A percentile compares a stretch with the other conserved stretches of the same genome.
These are phyloP conservation scores for Lycia hirtaria DNA, from an alignment of 2,888 invertebrate genomes.

Conservation along the genomic window DNA sequence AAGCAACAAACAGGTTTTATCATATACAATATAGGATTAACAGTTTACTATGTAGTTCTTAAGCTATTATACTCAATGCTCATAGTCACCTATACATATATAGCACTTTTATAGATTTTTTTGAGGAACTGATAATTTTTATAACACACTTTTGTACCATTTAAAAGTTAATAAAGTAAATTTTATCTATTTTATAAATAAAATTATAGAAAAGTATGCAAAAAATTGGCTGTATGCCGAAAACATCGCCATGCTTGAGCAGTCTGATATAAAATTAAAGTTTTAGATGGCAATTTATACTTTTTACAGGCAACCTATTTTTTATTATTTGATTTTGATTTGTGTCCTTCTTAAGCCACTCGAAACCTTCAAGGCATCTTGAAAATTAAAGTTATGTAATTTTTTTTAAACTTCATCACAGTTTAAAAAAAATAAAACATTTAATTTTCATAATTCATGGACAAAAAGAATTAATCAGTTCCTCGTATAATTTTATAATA, in stretches of 20 bases:
- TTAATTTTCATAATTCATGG: neutral
- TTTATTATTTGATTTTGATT: too few species aligned
- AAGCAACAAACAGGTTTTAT: slow-evolving; percentile 13
- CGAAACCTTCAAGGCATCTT: too few species aligned
- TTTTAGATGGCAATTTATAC: too few species aligned
- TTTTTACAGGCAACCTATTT: too few species aligned
- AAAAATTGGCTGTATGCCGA: too few species aligned
- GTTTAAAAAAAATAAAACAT: too few species aligned
- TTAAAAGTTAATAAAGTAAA: neutral
- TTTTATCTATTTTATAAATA: neutral
- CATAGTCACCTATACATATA: slow-evolving; percentile 35
- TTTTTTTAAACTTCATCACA: too few species aligned
- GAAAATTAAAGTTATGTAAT: too few species aligned
- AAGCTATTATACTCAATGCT: slow-evolving; percentile 41
- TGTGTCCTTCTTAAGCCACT: too few species aligned
- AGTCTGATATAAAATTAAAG: too few species aligned
- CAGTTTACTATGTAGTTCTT: neutral
- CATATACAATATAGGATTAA: neutral
- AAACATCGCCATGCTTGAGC: too few species aligned
- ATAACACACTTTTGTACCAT: slow-evolving; percentile 1
- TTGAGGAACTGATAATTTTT: slow-evolving; percentile 13
- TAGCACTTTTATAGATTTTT: slow-evolving; percentile 16
- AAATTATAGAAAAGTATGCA: neutral
- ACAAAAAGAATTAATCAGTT: slow-evolving; percentile 16
- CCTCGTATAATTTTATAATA: slow-evolving; percentile 20